A percentile compares a stretch with the other conserved stretches of the same genome.
Conservation (phyloP, 2,888 invertebrate genomes). For the Geotrupes spiniger region DNA sequence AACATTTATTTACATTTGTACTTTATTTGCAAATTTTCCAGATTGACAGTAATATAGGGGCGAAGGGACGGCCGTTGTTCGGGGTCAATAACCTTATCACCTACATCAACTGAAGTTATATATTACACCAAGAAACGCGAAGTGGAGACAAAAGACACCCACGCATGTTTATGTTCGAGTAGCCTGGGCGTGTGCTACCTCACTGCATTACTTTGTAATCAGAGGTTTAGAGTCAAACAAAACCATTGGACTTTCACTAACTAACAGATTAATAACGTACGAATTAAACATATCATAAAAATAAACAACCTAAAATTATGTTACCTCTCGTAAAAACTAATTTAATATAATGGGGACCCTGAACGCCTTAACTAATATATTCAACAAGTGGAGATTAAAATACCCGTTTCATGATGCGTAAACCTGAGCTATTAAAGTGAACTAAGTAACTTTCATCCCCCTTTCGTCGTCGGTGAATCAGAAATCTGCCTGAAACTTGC, state of each 20-base stretch:
- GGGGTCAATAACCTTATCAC: constrained; percentile 12
- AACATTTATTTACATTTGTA: constrained; percentile 25
- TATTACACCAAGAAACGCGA: constrained; percentile 5
- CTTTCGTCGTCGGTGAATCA: too few relatives aligned
- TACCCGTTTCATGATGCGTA: constrained; percentile 22
- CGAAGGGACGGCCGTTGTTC: constrained; percentile 6
- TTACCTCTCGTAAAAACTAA: constrained; percentile 3
- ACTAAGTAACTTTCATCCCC: constrained; percentile 13
- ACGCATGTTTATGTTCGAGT: constrained; percentile 6
- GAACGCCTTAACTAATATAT: constrained; percentile 34
- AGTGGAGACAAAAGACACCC: constrained; percentile 1
- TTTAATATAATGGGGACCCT: constrained; percentile 35
- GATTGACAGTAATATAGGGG: not conserved
- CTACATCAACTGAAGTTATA: constrained; percentile 12
- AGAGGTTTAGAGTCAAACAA: constrained; percentile 37
- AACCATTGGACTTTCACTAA: constrained; percentile 33
- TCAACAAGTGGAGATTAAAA: constrained; percentile 24
- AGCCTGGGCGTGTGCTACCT: constrained; percentile 14
- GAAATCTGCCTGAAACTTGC: not conserved
- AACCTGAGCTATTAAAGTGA: constrained; percentile 21
- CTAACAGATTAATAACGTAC: constrained; percentile 3
- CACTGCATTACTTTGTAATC: constrained; percentile 25
- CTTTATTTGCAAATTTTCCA: constrained; percentile 18
- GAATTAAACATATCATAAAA: constrained; percentile 8
- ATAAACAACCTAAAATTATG: constrained; percentile 20